Evolutionary conservation across 2,797 vertebrate species (phyloP), one percentile per base, ranked within the genome.

Genomic region (Poecile montanus): DNA sequence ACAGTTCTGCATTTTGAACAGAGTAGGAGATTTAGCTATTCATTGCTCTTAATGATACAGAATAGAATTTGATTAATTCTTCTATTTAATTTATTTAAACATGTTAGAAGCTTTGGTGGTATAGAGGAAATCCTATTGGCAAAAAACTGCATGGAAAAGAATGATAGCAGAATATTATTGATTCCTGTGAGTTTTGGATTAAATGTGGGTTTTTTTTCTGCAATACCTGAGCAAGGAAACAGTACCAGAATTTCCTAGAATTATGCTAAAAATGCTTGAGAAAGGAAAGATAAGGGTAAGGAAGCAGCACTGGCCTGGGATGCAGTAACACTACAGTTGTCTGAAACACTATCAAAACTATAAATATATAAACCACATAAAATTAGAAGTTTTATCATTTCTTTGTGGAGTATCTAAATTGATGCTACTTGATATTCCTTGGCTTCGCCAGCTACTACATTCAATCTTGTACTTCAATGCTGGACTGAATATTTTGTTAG

Each of bases 1-100:
- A 62, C 66, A 87, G 77, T 86, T 93, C 65, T 82, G 36, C 13
- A 56, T 91, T 97, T 97, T 66, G 80, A 94, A 74, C 56, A 85
- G 88, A 96, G 89, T 15, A 78, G 22, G 74, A 91, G 23, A 93
- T 94, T 89, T 84, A 96, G 78, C 71, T 96, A 62, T 95, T 97
- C 74, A 93, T 97, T 96, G 95, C 61, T 94, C 26, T 67, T 96
- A 91, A 95, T 89, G 80, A 94, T 78, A 70, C 30, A 95, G 57
- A 85, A 88, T 42, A 88, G 42, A 89, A 93, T 93, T 93, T 96
- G 89, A 97, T 97, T 97, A 97, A 97, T 96, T 95, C 68, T 80
- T 66, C 89, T 79, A 88, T 89, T 95, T 88, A 89, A 89, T 96
- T 96, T 94, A 96, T 96, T 97, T 95, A 86, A 91, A 86, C 61